Conservation (phyloP, 1,140 invertebrate genomes). For the Potamilus streckersoni region DNA sequence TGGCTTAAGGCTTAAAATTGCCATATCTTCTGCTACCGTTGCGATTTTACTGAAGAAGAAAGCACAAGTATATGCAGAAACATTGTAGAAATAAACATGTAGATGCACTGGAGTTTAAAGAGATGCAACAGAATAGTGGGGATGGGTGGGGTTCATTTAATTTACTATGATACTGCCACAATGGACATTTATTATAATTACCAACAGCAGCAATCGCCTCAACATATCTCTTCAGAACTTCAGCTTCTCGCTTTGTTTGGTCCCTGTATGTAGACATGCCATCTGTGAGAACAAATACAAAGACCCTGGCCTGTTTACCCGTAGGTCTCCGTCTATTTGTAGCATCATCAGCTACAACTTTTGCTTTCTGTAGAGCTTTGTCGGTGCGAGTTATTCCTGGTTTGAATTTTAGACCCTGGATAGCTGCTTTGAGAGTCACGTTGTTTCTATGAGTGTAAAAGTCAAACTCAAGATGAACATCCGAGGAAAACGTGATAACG, state of each 20-base stretch:
- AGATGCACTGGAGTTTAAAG: too few relatives aligned
- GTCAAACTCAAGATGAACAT: neutral
- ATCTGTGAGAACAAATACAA: slow-evolving; percentile 1
- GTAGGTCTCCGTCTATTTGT: neutral
- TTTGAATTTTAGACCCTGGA: slow-evolving; percentile 3
- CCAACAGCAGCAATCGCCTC: slow-evolving; percentile 6
- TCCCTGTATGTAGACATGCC: slow-evolving; percentile 1
- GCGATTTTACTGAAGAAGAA: too few relatives aligned
- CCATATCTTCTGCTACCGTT: too few relatives aligned
- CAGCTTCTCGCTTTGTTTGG: neutral
- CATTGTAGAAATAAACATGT: too few relatives aligned
- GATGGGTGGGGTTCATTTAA: too few relatives aligned
- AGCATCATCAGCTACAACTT: neutral
- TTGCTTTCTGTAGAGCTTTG: slow-evolving; percentile 7
- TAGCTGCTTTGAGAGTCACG: neutral
- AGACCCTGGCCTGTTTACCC: neutral
- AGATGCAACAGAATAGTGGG: too few relatives aligned
- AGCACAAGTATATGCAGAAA: too few relatives aligned
- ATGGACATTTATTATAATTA: neutral
- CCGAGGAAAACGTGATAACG: slow-evolving; percentile 21
- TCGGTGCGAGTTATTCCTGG: slow-evolving; percentile 13
- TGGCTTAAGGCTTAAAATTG: too few relatives aligned
- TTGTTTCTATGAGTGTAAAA: slow-evolving; percentile 1
- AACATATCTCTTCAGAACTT: neutral
- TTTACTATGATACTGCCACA: too few relatives aligned